Percentiles rank a stretch among this genome's conserved stretches.
Evolutionary conservation across 2,888 invertebrate genomes (phyloP).

Genomic region (Torymus auratus): DNA sequence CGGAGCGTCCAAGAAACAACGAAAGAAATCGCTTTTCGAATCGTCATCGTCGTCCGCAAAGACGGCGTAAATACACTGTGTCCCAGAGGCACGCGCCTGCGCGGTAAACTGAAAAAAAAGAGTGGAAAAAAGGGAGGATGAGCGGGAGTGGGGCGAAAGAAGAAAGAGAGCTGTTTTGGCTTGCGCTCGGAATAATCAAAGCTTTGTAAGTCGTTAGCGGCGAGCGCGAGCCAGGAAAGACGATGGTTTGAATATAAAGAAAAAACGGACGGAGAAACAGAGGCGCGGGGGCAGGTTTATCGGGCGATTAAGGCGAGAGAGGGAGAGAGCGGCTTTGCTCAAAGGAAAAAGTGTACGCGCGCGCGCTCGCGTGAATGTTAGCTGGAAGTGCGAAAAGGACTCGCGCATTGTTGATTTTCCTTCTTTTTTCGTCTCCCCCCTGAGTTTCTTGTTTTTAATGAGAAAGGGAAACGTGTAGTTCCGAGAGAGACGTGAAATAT

Average conservation of each 20-base stretch:
- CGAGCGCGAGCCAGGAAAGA: conserved; percentile 9
- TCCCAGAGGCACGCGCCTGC: too few species aligned
- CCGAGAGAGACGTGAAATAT: too few species aligned
- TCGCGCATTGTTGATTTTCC: conserved; percentile 17
- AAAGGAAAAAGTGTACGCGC: conserved; percentile 28
- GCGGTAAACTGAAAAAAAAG: too few species aligned
- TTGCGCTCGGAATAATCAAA: conserved; percentile 50
- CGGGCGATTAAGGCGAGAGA: conserved; percentile 32
- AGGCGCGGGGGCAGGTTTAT: conserved; percentile 29
- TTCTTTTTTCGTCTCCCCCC: background rate
- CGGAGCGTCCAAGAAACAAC: too few species aligned
- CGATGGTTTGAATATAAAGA: conserved; percentile 12
- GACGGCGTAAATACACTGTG: background rate
- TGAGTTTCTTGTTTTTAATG: background rate
- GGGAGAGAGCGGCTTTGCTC: background rate
- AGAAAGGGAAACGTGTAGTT: background rate
- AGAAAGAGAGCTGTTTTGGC: conserved; percentile 22
- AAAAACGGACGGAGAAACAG: conserved; percentile 3
- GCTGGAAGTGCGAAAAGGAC: background rate
- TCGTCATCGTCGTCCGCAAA: background rate
- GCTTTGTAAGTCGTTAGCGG: conserved; percentile 45
- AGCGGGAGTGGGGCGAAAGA: background rate
- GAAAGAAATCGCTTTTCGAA: conserved; percentile 31
- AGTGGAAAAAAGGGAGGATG: background rate
- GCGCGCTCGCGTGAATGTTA: background rate